phyloP scores from a whole-genome alignment of 2,888 invertebrate species.

The Hirudinaria manillensis region DNA sequence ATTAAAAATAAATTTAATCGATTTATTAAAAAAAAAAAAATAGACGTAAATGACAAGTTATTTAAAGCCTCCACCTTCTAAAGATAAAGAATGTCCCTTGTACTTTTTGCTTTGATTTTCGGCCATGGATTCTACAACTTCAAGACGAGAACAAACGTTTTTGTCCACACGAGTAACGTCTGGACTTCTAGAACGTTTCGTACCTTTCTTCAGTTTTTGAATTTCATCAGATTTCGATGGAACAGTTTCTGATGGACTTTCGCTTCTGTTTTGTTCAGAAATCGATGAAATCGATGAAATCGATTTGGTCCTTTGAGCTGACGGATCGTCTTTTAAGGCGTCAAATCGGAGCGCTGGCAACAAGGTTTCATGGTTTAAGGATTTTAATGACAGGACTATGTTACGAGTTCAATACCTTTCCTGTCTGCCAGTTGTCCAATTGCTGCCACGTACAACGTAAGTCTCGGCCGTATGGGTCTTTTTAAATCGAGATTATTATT shows the following conservation, averaged over 20 bases:
- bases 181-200: constrained; percentile 9
- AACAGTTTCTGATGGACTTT: not conserved
- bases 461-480: constrained; percentile 68
- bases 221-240: not conserved
- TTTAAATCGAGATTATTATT: constrained; percentile 52
- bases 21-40: not conserved
- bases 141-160: not conserved
- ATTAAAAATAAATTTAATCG: too few relatives aligned
- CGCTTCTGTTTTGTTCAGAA: not conserved
- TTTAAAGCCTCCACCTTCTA: not conserved
- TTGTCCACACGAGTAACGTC: not conserved
- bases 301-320: not conserved
- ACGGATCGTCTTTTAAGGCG: not conserved
- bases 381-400: not conserved
- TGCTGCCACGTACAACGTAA: constrained; percentile 70
- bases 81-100: not conserved
- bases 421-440: constrained; percentile 15
- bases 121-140: not conserved
- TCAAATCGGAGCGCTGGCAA: too few relatives aligned
- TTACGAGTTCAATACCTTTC: not conserved
- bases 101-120: constrained; percentile 12
- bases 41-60: not conserved
- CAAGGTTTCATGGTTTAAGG: too few relatives aligned
- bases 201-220: not conserved
- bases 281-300: not conserved